Evolutionary conservation across 2,113 vertebrate species (phyloP), one percentile per base, ranked within the genome.

Genomic region (Falco punctatus): DNA sequence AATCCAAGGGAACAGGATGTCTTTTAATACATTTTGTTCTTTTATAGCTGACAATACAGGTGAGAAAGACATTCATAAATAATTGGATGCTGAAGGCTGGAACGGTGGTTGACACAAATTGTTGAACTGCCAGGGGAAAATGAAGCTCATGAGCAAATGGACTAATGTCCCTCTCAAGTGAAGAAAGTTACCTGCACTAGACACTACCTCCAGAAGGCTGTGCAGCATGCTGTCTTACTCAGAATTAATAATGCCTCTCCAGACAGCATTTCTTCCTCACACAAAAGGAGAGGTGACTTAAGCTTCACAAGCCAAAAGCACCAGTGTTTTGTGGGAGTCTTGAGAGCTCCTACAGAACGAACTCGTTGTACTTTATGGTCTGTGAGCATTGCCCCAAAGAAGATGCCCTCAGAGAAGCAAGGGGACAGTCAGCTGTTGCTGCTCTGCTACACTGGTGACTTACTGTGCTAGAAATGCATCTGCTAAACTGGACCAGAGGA

Each of bases 1-100:
- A 95, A 87, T 54, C 64, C 62, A 93, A 94, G 86, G 74, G 65
- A 89, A 91, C 57, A 92, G 21, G 55, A 57, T n/a, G 35, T 74
- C 48, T 94, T 49, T 71, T 71, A 79, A 78, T 35, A 75, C 24
- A 71, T 49, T 82, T 81, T 93, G 35, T 83, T 88, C 79, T 91
- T 70, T 81, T 75, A 61, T 11, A 90, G 49, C 24, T 93, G 54
- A 77, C 42, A 83, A 65, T 33, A 92, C 0, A 24, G 30, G 33
- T 84, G 49, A 86, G 73, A 96, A 86, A 94, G 59, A 44, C 2
- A 1, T 71, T 67, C 92, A 67, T n/a, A 88, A 88, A 82, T 93
- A 88, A 94, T 32, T 72, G 83, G 35, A 74, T 64, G 32, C 9
- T 66, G 86, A 94, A 87, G 28, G 17, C 69, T 87, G 40, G 38